Base-by-base conservation (phyloP, 2,888 invertebrate species). In the Lasioglossum lativentre region DNA sequence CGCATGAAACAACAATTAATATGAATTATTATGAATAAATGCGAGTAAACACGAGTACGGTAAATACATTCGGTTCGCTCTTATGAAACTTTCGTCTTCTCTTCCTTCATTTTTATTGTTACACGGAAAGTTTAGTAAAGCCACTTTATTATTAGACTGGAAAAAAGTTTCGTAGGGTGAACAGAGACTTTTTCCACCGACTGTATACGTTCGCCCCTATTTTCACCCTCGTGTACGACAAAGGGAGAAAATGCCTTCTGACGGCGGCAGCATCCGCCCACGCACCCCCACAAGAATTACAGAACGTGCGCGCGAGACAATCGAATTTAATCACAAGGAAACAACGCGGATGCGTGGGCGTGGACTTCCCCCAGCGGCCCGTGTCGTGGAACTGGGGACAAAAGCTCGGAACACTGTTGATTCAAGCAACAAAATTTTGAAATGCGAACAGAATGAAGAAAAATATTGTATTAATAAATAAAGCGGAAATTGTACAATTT, bases 361-460 rank as follows among this genome's bases (percentile, higher is more conserved):
- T 71, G 5, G 59, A 40, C 47, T 71, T 70, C 23, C 5, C 12
- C 45, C 82, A 72, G 81, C 83, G 88, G 85, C 86, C 89, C 86
- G 79, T 83, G 88, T 78, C 85, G 80, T n/a, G 86, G 88, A 81
- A 75, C 85, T 84, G 74, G 80, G 70, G 78, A 71, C 56, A 45
- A n/a, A 52, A 56, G 75, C 40, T 78, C 16, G n/a, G 30, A 66
- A 19, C 30, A 47, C 75, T 90, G 90, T 90, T 90, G 86, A 56
- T 56, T 47, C 42, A 19, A 5, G 19, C 19, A 19, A 47, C 47
- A 5, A 47, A 47, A 19, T 19, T 47, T 47, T 19, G n/a, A 5
- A 47, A 2, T 19, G 47, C 19, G 5, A 19, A 47, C 47, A 19
- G 19, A 47, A 1, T 87, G 88, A 82, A 84, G 71, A 42, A 52